Conservation (phyloP, 2,797 vertebrate species). For the Alfaro cultratus region DNA sequence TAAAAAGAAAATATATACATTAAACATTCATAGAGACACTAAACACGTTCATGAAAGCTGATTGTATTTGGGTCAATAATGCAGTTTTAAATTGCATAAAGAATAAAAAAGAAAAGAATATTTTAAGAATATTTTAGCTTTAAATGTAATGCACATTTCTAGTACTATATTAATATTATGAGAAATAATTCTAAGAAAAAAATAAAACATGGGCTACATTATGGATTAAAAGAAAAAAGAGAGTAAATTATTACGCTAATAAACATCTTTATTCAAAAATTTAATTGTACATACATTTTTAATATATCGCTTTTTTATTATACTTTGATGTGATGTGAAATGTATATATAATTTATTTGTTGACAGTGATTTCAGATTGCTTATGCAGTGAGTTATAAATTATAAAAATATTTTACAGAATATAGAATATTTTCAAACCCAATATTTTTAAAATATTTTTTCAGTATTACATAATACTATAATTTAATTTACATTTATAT, state of each 20-base stretch:
- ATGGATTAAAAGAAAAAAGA: background rate
- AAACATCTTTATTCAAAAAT: too few relatives aligned
- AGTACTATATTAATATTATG: background rate
- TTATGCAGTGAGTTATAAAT: too few relatives aligned
- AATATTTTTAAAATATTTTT: background rate
- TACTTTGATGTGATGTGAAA: too few relatives aligned
- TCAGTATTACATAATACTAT: background rate
- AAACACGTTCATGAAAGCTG: background rate
- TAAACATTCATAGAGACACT: background rate
- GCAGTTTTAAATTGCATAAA: background rate
- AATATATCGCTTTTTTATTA: too few relatives aligned
- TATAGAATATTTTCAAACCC: background rate
- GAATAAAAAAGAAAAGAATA: background rate
- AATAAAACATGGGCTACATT: background rate
- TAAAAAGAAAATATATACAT: background rate
- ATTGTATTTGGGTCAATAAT: background rate
- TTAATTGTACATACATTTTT: too few relatives aligned
- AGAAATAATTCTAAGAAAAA: background rate
- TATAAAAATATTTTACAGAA: background rate
- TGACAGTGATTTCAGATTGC: too few relatives aligned
- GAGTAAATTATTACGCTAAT: background rate
- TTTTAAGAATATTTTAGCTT: background rate
- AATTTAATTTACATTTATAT: background rate
- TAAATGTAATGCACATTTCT: background rate
- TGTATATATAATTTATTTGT: too few relatives aligned